These are phyloP conservation scores for Andrena marginata DNA, from an alignment of 2,888 invertebrate species.

Conservation along the genomic window DNA sequence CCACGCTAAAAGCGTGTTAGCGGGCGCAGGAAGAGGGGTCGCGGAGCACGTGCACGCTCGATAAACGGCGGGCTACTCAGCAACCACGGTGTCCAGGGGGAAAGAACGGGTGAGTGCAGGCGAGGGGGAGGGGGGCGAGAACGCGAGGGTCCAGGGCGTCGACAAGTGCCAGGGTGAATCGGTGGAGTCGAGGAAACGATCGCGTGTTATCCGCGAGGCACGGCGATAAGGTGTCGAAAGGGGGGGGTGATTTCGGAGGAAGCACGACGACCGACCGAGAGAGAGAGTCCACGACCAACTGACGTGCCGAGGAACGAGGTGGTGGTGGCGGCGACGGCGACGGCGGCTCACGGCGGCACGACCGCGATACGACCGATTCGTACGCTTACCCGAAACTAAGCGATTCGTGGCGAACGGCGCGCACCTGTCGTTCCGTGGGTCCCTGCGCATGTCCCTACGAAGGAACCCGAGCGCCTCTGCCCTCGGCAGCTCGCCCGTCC, in stretches of 20 bases:
- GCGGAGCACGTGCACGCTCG: constrained; percentile 66
- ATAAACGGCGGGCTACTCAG: constrained; percentile 56
- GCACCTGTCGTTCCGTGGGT: constrained; percentile 82
- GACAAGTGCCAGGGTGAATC: constrained; percentile 30
- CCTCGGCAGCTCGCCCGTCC: constrained; percentile 57
- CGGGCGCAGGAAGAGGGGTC: constrained; percentile 9
- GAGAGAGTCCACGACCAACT: constrained; percentile 79
- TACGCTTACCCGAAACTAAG: constrained; percentile 75
- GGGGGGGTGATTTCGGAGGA: neutral
- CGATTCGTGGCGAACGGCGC: constrained; percentile 78
- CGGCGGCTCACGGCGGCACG: constrained; percentile 31
- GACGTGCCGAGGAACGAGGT: constrained; percentile 63
- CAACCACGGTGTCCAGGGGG: constrained; percentile 21
- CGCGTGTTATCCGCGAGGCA: neutral
- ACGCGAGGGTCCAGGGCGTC: constrained; percentile 40
- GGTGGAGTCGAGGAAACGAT: constrained; percentile 10
- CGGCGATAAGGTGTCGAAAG: neutral
- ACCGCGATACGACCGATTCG: constrained; percentile 66
- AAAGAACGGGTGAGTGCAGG: constrained; percentile 6
- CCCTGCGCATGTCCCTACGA: constrained; percentile 78
- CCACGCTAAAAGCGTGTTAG: constrained; percentile 37
- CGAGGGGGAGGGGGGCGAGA: neutral
- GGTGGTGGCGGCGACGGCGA: no score
- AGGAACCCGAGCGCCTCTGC: constrained; percentile 65
- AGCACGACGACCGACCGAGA: constrained; percentile 72